Percentiles rank a stretch among this genome's conserved stretches.
Evolutionary conservation across 1,140 invertebrate genomes (phyloP).

Genomic region (Drosophila simulans): DNA sequence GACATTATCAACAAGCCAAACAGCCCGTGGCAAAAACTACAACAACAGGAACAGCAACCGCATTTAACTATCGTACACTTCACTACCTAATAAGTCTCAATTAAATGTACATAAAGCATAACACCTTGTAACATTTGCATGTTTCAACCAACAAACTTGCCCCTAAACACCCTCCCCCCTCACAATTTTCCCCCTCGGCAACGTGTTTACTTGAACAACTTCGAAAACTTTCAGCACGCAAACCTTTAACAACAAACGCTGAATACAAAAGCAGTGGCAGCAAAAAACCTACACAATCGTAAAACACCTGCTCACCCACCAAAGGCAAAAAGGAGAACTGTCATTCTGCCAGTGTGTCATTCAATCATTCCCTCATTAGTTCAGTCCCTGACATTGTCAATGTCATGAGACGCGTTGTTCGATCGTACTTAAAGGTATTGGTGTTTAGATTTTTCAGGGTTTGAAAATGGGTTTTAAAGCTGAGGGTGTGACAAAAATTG

Average conservation of each 20-base stretch:
- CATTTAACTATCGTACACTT: constrained; percentile 58
- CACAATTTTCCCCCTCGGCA: no score
- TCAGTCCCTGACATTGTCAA: constrained; percentile 65
- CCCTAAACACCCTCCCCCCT: neutral
- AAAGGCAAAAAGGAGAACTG: constrained; percentile 15
- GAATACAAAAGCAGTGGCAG: constrained; percentile 51
- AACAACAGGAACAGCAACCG: constrained; percentile 26
- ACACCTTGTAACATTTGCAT: constrained; percentile 81
- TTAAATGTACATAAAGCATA: constrained; percentile 83
- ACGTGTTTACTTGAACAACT: constrained; percentile 53
- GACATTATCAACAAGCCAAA: constrained; percentile 71
- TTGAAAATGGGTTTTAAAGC: neutral
- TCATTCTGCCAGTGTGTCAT: constrained; percentile 54
- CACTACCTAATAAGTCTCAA: constrained; percentile 79
- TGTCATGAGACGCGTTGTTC: constrained; percentile 56
- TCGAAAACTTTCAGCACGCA: constrained; percentile 68
- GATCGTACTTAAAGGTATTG: neutral
- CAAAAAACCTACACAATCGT: constrained; percentile 45
- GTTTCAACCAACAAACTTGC: constrained; percentile 35
- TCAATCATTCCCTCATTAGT: constrained; percentile 51
- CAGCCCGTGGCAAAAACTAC: constrained; percentile 11
- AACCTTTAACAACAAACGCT: constrained; percentile 56
- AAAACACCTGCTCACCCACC: constrained; percentile 60
- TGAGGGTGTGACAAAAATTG: neutral
- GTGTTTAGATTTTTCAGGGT: neutral